These are phyloP conservation scores for Maniola jurtina DNA, from an alignment of 1,140 invertebrate species.

Conservation along the genomic window DNA sequence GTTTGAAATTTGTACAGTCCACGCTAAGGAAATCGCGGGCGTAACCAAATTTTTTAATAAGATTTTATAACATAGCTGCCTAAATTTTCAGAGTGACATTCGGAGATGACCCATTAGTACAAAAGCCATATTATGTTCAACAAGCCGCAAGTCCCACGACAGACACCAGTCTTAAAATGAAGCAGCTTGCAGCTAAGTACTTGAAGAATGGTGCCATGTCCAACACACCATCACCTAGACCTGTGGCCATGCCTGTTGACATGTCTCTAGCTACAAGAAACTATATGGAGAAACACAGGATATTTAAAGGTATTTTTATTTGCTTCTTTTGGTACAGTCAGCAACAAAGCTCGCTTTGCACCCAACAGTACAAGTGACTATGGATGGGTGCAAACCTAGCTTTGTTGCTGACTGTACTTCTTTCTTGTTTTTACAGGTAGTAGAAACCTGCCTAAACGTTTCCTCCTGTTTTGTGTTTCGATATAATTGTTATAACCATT, in stretches of 20 bases:
- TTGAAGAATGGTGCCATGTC: conserved; percentile 65
- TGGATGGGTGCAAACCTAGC: too few relatives aligned
- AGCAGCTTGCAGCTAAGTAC: conserved; percentile 83
- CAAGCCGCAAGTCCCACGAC: conserved; percentile 60
- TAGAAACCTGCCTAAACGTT: too few relatives aligned
- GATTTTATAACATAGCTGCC: background rate
- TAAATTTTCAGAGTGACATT: conserved; percentile 71
- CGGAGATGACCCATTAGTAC: conserved; percentile 63
- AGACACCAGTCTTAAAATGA: conserved; percentile 82
- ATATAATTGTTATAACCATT: too few relatives aligned
- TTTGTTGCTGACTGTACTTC: too few relatives aligned
- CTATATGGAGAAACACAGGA: conserved; percentile 83
- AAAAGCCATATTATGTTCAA: conserved; percentile 44
- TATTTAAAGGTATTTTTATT: conserved; percentile 70
- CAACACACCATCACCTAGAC: conserved; percentile 43
- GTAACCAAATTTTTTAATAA: background rate
- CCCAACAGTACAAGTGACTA: too few relatives aligned
- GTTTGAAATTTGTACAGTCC: too few relatives aligned
- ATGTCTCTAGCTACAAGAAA: conserved; percentile 83
- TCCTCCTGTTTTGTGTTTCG: too few relatives aligned
- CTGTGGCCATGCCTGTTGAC: conserved; percentile 60
- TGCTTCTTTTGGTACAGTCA: background rate
- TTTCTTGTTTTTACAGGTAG: too few relatives aligned
- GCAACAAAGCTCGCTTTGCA: too few relatives aligned
- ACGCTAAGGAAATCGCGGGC: too few relatives aligned